phyloP scores from a whole-genome alignment of 2,113 vertebrate species.

The Mobula hypostoma region DNA sequence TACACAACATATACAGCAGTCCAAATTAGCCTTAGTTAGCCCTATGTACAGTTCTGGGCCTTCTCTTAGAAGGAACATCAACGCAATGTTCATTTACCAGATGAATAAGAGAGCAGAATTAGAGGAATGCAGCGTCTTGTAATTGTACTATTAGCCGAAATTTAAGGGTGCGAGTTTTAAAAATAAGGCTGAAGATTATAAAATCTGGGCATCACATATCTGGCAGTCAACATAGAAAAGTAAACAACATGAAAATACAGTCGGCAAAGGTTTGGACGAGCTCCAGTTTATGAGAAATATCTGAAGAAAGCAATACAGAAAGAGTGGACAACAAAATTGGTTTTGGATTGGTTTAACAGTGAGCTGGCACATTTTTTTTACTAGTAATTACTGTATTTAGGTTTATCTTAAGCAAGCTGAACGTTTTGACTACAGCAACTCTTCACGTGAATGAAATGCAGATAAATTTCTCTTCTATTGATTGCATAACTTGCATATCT shows the following conservation, averaged over 20 bases:
- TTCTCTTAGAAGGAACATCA: too few relatives aligned
- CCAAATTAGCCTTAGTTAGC: too few relatives aligned
- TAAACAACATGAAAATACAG: not conserved
- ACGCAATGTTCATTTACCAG: too few relatives aligned
- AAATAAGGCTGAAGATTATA: too few relatives aligned
- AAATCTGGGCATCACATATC: not conserved
- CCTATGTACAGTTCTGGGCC: too few relatives aligned
- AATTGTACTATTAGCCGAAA: too few relatives aligned
- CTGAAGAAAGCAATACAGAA: not conserved
- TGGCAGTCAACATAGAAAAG: not conserved
- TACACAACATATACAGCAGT: too few relatives aligned
- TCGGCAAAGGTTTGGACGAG: not conserved
- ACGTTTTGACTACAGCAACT: not conserved
- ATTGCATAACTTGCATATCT: not conserved
- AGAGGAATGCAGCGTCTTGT: too few relatives aligned
- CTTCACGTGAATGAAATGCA: not conserved
- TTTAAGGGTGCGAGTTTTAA: too few relatives aligned
- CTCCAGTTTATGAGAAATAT: not conserved
- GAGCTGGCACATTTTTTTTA: not conserved
- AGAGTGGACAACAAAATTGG: not conserved
- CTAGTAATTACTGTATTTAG: not conserved
- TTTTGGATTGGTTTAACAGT: not conserved
- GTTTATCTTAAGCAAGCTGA: not conserved
- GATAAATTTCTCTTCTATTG: not conserved
- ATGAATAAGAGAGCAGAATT: too few relatives aligned